Evolutionary conservation across 2,888 invertebrate genomes (phyloP).

Genomic region (Azorinus chamasolen): DNA sequence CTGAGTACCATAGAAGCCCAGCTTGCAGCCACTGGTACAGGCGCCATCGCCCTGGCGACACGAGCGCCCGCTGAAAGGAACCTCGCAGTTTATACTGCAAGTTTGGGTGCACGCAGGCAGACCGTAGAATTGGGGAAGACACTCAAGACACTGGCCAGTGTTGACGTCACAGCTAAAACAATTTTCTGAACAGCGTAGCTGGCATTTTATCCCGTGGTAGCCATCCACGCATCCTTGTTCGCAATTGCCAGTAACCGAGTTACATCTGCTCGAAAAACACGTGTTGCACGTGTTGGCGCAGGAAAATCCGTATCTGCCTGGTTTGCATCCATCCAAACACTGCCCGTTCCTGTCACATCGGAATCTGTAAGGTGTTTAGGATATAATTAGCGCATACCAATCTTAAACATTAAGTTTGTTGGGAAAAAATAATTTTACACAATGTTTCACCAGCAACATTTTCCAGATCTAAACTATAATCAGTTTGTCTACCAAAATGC

Average conservation of each 20-base stretch:
- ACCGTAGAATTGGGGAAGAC: constrained; percentile 22
- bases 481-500: too few species aligned
- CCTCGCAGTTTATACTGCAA: constrained; percentile 40
- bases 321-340: constrained; percentile 38
- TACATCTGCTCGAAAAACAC: constrained; percentile 35
- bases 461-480: too few species aligned
- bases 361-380: constrained; percentile 31
- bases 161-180: constrained; percentile 34
- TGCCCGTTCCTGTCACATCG: constrained; percentile 29
- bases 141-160: constrained; percentile 23
- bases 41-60: constrained; percentile 28
- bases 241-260: constrained; percentile 23
- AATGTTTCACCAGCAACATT: too few species aligned
- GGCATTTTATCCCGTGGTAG: constrained; percentile 19
- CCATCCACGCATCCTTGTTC: constrained; percentile 25
- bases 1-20: constrained; percentile 31
- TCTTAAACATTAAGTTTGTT: too few species aligned
- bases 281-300: constrained; percentile 38
- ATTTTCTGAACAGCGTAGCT: constrained; percentile 7
- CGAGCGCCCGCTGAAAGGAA: background rate
- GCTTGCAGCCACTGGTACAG: constrained; percentile 33
- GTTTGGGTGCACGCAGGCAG: constrained; percentile 15
- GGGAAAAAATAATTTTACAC: too few species aligned
- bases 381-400: too few species aligned
- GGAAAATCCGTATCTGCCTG: constrained; percentile 31